Conservation (phyloP, 2,888 invertebrate species). For the Ormyrus rosae region DNA sequence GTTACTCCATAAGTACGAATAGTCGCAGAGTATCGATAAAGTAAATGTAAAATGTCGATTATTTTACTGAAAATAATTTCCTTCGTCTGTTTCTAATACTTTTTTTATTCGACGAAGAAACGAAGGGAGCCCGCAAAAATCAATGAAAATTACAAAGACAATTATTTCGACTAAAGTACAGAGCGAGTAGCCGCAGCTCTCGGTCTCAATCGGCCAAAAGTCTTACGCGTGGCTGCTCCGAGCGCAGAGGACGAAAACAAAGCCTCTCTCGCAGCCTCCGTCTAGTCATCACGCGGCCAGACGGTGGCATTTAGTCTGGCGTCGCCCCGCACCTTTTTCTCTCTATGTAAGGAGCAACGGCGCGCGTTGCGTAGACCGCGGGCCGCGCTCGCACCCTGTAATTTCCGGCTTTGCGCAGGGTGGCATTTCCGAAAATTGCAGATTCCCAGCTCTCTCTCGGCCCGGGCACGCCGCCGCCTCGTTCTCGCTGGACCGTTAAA, state of each 20-base stretch:
- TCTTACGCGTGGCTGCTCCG: slow-evolving; percentile 4
- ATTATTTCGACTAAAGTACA: no score
- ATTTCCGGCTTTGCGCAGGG: slow-evolving; percentile 69
- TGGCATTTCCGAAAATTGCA: slow-evolving; percentile 71
- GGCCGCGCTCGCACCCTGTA: slow-evolving; percentile 64
- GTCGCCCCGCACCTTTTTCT: slow-evolving; percentile 19
- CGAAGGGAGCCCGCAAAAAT: no score
- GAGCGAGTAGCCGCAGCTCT: neutral
- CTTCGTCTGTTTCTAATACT: no score
- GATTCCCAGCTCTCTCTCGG: slow-evolving; percentile 28
- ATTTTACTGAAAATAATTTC: no score
- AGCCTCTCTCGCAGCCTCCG: no score
- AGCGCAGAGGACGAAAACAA: neutral
- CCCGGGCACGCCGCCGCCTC: neutral
- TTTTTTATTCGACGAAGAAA: no score
- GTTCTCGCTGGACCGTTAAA: slow-evolving; percentile 62
- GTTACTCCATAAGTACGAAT: no score
- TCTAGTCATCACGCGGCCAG: neutral
- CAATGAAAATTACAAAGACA: no score
- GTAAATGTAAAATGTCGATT: no score
- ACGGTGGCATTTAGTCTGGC: slow-evolving; percentile 47
- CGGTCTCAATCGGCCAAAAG: neutral
- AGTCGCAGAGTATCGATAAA: no score
- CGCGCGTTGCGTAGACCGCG: no score
- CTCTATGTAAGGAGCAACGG: neutral